These are phyloP conservation scores for Rhynchonycteris naso DNA, from an alignment of 2,797 vertebrate genomes.

Conservation along the genomic window DNA sequence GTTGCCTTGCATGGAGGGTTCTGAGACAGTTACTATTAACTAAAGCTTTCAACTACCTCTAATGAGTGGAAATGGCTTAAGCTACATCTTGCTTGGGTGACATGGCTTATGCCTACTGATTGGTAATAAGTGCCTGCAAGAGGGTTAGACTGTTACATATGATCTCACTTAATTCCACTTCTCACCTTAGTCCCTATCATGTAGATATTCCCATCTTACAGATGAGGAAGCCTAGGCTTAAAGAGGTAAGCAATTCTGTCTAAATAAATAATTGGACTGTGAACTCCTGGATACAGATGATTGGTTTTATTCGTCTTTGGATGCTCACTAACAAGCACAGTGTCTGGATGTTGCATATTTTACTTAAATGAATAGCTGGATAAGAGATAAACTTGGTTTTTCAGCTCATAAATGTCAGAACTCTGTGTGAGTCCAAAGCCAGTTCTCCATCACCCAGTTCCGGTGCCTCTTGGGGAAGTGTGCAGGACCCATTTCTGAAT, in stretches of 20 bases:
- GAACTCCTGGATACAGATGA: background rate
- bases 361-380: conserved; percentile 15
- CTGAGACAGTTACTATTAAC: background rate
- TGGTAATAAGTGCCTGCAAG: background rate
- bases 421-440: background rate
- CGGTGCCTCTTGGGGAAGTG: background rate
- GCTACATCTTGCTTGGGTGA: background rate
- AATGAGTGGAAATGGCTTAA: background rate
- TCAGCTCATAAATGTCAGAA: background rate
- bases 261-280: conserved; percentile 1
- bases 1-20: background rate
- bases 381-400: conserved; percentile 27
- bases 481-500: background rate
- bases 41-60: background rate
- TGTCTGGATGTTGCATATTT: conserved; percentile 1
- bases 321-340: background rate
- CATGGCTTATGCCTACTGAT: background rate
- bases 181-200: background rate
- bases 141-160: background rate
- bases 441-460: background rate
- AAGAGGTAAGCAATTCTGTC: background rate
- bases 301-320: conserved; percentile 30
- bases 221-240: background rate
- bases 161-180: background rate
- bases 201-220: background rate